A percentile compares a stretch with the other conserved stretches of the same genome.
Conservation (phyloP, 2,797 vertebrate species). For the Gobio occitaniae region DNA sequence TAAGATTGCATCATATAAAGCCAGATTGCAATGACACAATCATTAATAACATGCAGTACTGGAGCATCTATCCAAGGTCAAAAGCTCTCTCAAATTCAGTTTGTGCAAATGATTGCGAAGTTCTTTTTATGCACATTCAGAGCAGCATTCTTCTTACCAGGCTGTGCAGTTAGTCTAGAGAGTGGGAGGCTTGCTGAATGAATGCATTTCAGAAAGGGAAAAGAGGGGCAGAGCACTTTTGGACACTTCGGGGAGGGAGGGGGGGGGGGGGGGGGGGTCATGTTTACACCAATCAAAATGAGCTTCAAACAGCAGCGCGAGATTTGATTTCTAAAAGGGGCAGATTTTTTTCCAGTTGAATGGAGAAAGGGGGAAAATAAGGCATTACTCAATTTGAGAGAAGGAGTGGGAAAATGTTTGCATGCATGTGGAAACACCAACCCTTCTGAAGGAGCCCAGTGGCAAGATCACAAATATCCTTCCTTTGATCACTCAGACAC, state of each 20-base stretch:
- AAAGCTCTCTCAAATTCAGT: not conserved
- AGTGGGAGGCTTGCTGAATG: conserved; percentile 27
- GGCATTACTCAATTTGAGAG: not conserved
- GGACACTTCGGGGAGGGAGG: not conserved
- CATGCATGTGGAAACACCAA: conserved; percentile 17
- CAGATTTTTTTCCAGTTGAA: conserved; percentile 9
- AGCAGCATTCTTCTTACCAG: not conserved
- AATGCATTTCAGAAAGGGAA: conserved; percentile 5
- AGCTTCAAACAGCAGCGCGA: conserved; percentile 40
- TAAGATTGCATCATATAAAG: conserved; percentile 11
- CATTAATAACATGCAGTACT: not conserved
- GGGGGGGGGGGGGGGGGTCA: not conserved
- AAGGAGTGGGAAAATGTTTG: not conserved
- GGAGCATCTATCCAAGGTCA: not conserved
- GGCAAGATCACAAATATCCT: conserved; percentile 20
- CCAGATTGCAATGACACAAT: conserved; percentile 21
- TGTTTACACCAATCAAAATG: conserved; percentile 58
- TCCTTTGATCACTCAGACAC: conserved; percentile 17
- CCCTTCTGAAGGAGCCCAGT: not conserved
- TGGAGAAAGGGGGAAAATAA: not conserved
- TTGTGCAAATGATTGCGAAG: not conserved
- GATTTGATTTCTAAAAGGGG: conserved; percentile 60
- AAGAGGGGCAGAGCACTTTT: conserved; percentile 12
- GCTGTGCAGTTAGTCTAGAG: not conserved
- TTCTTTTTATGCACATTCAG: not conserved